These are phyloP conservation scores for Mola mola DNA, from an alignment of 2,113 vertebrate genomes.

Conservation along the genomic window DNA sequence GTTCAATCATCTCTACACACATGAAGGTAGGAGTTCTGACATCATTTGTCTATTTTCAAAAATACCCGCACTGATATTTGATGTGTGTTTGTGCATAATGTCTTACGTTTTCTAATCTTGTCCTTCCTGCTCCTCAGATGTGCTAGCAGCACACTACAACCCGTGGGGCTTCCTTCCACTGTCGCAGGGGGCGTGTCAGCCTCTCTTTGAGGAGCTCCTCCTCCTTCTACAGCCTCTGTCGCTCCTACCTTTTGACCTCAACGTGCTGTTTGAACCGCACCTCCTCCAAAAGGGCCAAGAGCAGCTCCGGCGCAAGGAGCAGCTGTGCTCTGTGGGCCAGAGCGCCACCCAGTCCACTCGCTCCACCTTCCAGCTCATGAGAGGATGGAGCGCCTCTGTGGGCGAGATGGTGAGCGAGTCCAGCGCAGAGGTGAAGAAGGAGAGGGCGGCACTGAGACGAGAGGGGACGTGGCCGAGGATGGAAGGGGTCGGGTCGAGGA, in stretches of 20 bases:
- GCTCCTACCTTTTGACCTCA: constrained; percentile 93
- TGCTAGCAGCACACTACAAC: constrained; percentile 90
- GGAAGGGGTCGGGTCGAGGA: constrained; percentile 36
- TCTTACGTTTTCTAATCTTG: neutral
- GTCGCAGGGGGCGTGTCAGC: constrained; percentile 87
- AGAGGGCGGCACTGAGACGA: constrained; percentile 56
- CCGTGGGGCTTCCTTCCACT: constrained; percentile 91
- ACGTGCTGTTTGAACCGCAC: constrained; percentile 92
- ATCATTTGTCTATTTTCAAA: neutral
- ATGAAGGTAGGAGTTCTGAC: constrained; percentile 86
- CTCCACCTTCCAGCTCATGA: constrained; percentile 95
- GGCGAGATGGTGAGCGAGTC: constrained; percentile 64
- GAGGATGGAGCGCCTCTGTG: constrained; percentile 74
- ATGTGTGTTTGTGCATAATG: neutral
- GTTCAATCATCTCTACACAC: constrained; percentile 94
- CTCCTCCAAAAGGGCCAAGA: constrained; percentile 89
- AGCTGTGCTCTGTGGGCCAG: constrained; percentile 88
- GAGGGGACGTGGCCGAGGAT: constrained; percentile 69
- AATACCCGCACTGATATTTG: neutral
- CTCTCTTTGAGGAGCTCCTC: constrained; percentile 92
- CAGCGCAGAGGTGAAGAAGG: constrained; percentile 29
- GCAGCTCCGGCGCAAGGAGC: constrained; percentile 91
- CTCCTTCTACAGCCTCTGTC: constrained; percentile 95
- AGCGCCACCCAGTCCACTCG: constrained; percentile 85
- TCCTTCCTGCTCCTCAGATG: constrained; percentile 80